Percentiles rank a stretch among this genome's conserved stretches.
Evolutionary conservation across 1,140 invertebrate species (phyloP).

Genomic region (Bombus terrestris): DNA sequence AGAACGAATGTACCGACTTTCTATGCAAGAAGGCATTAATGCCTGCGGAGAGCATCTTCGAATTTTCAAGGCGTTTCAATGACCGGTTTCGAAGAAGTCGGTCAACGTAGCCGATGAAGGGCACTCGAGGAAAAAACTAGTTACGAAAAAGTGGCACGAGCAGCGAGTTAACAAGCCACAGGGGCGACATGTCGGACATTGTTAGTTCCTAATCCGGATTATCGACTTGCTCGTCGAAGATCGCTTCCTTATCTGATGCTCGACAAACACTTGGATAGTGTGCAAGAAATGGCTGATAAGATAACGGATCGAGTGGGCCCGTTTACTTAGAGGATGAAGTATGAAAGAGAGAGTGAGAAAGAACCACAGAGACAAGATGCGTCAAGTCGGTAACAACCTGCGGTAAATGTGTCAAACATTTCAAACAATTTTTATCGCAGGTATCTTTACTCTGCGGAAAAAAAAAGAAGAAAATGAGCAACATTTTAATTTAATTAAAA

Average conservation of each 20-base stretch:
- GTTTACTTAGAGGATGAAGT: neutral
- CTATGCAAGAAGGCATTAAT: neutral
- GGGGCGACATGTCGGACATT: constrained; percentile 10
- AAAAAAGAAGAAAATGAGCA: too few relatives aligned
- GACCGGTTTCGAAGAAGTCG: constrained; percentile 41
- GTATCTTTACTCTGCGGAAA: too few relatives aligned
- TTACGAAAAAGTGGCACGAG: constrained; percentile 50
- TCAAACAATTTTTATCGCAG: neutral
- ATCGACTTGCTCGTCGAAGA: constrained; percentile 29
- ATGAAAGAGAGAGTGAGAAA: neutral
- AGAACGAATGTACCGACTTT: neutral
- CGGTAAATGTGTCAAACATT: constrained; percentile 27
- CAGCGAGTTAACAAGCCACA: constrained; percentile 38
- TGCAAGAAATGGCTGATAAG: constrained; percentile 54
- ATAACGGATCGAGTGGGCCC: constrained; percentile 40
- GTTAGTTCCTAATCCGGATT: constrained; percentile 43
- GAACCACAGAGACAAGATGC: neutral
- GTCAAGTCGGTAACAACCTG: neutral
- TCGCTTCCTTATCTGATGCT: constrained; percentile 52
- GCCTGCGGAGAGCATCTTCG: constrained; percentile 4
- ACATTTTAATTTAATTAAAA: too few relatives aligned
- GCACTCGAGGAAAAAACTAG: constrained; percentile 36
- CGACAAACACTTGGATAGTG: constrained; percentile 30
- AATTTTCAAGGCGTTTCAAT: constrained; percentile 39
- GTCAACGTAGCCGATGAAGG: constrained; percentile 32